Evolutionary conservation across 2,113 vertebrate species (phyloP).

Genomic region (Haliaeetus leucogaster): DNA sequence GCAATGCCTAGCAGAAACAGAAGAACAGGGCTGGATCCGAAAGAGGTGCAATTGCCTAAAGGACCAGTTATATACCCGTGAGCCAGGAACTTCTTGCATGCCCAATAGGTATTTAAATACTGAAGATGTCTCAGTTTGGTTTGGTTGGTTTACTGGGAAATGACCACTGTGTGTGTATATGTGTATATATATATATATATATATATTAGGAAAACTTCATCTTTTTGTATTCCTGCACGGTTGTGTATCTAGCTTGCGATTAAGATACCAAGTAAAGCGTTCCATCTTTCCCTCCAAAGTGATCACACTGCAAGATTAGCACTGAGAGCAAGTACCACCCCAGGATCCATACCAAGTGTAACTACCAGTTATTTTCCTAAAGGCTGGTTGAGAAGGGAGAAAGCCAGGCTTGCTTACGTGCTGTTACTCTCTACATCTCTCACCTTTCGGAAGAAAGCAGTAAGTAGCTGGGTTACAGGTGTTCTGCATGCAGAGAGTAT

Average conservation of each 20-base stretch:
- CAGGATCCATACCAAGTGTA: background rate
- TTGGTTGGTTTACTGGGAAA: background rate
- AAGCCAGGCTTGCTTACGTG: fast-evolving
- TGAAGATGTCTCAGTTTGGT: background rate
- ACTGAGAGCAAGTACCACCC: no score
- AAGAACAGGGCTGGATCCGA: background rate
- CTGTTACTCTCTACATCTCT: background rate
- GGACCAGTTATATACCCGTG: background rate
- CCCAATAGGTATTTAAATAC: background rate
- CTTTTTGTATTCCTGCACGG: background rate
- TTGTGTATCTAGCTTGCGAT: background rate
- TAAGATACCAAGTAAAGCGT: background rate
- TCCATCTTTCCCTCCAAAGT: background rate
- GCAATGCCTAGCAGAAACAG: background rate
- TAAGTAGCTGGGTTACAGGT: background rate
- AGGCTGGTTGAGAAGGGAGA: background rate
- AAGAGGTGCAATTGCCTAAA: background rate
- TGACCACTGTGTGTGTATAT: background rate
- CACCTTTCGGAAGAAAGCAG: background rate
- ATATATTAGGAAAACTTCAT: background rate
- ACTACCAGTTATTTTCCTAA: background rate
- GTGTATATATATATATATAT: no score
- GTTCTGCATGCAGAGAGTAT: background rate
- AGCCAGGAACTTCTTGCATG: background rate
- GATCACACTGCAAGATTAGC: background rate